A percentile compares a stretch with the other conserved stretches of the same genome.
phyloP scores from a whole-genome alignment of 2,113 vertebrate species.

The Psittacara wagleri region DNA sequence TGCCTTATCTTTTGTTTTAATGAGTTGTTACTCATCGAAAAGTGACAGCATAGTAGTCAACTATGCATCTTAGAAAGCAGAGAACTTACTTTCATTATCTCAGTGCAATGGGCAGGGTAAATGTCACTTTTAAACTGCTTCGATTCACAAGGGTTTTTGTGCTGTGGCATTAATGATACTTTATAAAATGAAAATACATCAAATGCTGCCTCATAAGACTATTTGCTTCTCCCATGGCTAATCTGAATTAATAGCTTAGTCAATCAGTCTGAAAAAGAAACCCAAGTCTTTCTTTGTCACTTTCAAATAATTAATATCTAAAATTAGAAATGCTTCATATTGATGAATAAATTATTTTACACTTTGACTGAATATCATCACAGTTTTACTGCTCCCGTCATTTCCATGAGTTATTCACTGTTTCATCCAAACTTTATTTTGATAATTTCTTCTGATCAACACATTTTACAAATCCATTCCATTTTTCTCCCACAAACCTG shows the following conservation, averaged over 20 bases:
- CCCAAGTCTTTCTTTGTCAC: background rate
- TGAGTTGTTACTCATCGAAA: background rate
- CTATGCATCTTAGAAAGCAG: background rate
- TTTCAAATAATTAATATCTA: slow-evolving; percentile 1
- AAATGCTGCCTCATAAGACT: background rate
- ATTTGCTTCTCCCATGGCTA: background rate
- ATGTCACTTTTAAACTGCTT: slow-evolving; percentile 1
- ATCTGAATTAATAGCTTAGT: slow-evolving; percentile 25
- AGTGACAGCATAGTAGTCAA: background rate
- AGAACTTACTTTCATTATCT: background rate
- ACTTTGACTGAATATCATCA: background rate
- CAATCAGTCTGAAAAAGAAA: slow-evolving; percentile 25
- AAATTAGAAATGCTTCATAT: background rate
- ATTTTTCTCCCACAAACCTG: background rate
- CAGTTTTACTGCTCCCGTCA: background rate
- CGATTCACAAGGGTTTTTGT: background rate
- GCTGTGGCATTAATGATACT: slow-evolving; percentile 9
- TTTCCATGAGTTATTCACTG: background rate
- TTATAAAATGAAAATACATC: background rate
- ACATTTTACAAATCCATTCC: background rate
- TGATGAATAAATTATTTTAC: background rate
- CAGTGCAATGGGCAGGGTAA: background rate
- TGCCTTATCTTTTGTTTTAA: background rate
- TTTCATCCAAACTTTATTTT: background rate
- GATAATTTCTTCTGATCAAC: background rate